Percentiles rank a stretch among this genome's conserved stretches.
Conservation (phyloP, 2,888 invertebrate genomes). For the Dendrolimus houi region DNA sequence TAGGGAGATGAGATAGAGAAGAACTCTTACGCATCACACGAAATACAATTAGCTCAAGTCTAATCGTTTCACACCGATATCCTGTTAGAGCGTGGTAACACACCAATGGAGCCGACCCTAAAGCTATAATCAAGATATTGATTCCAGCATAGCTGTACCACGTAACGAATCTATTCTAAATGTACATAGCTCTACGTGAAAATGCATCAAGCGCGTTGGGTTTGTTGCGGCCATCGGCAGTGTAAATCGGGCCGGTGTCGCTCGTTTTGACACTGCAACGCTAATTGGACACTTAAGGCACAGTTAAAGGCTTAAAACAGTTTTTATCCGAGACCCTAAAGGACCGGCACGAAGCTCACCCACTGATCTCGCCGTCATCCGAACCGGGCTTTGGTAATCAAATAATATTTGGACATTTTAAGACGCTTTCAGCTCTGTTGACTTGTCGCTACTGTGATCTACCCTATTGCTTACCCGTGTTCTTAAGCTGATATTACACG, state of each 20-base stretch:
- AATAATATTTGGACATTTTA: slow-evolving; percentile 19
- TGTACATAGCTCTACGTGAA: slow-evolving; percentile 20
- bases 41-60: too few species aligned
- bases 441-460: background rate
- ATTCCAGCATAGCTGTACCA: too few species aligned
- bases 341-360: slow-evolving; percentile 40
- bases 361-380: slow-evolving; percentile 28
- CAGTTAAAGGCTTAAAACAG: slow-evolving; percentile 50
- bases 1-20: too few species aligned
- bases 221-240: slow-evolving; percentile 54
- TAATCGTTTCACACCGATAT: too few species aligned
- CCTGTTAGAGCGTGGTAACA: too few species aligned
- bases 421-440: slow-evolving; percentile 32
- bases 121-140: too few species aligned
- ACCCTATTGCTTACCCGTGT: too few species aligned
- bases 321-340: slow-evolving; percentile 55
- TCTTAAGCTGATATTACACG: too few species aligned
- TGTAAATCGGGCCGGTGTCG: slow-evolving; percentile 69
- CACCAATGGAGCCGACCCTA: too few species aligned
- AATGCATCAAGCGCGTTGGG: slow-evolving; percentile 42
- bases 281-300: slow-evolving; percentile 71
- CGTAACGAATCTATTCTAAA: slow-evolving; percentile 16
- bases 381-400: slow-evolving; percentile 28
- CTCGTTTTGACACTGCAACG: slow-evolving; percentile 69
- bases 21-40: too few species aligned